A percentile compares a stretch with the other conserved stretches of the same genome.
These are phyloP conservation scores for Watsonalla cultraria DNA, from an alignment of 2,888 invertebrate species.

Conservation along the genomic window DNA sequence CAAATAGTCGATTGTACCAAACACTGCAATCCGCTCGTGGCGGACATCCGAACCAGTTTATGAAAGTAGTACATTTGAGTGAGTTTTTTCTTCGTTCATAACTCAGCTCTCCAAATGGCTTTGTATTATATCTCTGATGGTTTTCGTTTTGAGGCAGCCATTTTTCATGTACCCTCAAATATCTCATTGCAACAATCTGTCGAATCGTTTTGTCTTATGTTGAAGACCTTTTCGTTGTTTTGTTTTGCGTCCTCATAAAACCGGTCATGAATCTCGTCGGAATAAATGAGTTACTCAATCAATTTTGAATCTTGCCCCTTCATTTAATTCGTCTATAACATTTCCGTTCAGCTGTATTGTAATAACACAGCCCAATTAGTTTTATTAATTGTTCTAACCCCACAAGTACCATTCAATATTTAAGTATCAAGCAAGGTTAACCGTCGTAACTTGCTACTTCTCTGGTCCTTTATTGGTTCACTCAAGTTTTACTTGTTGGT, in stretches of 20 bases:
- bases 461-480: slow-evolving; percentile 3
- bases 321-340: too few relatives aligned
- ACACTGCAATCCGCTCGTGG: slow-evolving; percentile 9
- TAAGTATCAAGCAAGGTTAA: neutral
- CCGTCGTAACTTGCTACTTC: too few relatives aligned
- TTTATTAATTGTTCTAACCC: too few relatives aligned
- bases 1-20: slow-evolving; percentile 13
- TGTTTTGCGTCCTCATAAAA: slow-evolving; percentile 20
- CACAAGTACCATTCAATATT: neutral
- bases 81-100: slow-evolving; percentile 8
- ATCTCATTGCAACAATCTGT: slow-evolving; percentile 17
- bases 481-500: too few relatives aligned
- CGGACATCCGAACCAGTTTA: slow-evolving; percentile 1
- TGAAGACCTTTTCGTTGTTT: slow-evolving; percentile 10
- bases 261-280: slow-evolving; percentile 9
- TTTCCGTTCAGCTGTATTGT: too few relatives aligned
- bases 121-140: slow-evolving; percentile 19
- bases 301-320: slow-evolving; percentile 6
- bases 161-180: slow-evolving; percentile 20
- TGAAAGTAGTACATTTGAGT: slow-evolving; percentile 11
- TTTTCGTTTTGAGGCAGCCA: slow-evolving; percentile 17
- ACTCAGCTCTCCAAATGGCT: slow-evolving; percentile 6
- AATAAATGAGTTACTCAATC: slow-evolving; percentile 9
- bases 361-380: too few relatives aligned
- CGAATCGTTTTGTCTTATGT: slow-evolving; percentile 20